Conservation (phyloP, 2,113 vertebrate genomes). For the Vicugna pacos region DNA sequence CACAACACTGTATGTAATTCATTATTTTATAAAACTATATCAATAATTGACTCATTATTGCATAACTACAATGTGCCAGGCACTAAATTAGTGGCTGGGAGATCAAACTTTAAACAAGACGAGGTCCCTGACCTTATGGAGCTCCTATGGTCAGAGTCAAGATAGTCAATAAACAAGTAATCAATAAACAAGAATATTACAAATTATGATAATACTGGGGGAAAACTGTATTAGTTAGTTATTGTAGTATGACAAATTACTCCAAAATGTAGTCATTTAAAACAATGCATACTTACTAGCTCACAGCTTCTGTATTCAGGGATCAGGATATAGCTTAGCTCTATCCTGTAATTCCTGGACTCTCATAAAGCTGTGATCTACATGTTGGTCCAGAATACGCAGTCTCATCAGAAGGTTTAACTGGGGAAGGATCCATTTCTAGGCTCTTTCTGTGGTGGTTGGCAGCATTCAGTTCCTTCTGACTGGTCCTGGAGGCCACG, state of each 20-base stretch:
- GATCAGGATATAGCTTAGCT: neutral
- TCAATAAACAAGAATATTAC: neutral
- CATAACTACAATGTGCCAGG: neutral
- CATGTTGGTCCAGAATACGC: neutral
- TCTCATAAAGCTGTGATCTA: neutral
- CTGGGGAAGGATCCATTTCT: neutral
- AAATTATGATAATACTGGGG: neutral
- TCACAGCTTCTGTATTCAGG: neutral
- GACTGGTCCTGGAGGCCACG: no score
- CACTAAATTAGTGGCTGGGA: neutral
- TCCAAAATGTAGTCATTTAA: neutral
- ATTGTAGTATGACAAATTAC: neutral
- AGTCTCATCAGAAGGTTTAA: neutral
- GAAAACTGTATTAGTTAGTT: no score
- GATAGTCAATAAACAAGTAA: neutral
- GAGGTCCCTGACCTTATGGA: neutral
- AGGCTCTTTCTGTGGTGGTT: fast-evolving
- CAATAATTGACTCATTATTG: neutral
- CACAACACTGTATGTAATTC: neutral
- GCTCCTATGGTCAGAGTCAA: neutral
- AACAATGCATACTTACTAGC: neutral
- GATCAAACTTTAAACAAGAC: neutral
- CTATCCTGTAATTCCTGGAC: neutral
- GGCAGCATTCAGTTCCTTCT: neutral
- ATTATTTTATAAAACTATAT: neutral